A percentile compares a stretch with the other conserved stretches of the same genome.
Conservation (phyloP, 2,797 vertebrate genomes). For the Lindbergichthys nudifrons region DNA sequence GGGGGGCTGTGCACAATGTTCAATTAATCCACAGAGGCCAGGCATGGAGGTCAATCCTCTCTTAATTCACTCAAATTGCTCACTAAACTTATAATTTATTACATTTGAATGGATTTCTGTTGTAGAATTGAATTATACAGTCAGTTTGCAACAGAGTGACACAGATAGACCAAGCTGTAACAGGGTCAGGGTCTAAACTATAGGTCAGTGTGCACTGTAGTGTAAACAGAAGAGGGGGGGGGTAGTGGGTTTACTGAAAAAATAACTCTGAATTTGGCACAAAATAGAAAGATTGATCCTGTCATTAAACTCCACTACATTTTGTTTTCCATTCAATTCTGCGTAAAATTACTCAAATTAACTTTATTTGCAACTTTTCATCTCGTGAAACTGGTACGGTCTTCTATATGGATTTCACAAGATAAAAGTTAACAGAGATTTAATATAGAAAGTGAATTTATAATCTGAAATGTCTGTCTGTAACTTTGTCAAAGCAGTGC, state of each 20-base stretch:
- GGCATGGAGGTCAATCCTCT: background rate
- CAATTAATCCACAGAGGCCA: conserved; percentile 30
- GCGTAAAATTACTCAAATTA: background rate
- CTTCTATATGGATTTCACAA: background rate
- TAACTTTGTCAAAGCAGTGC: background rate
- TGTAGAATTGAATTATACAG: background rate
- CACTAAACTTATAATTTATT: background rate
- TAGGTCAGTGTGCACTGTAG: conserved; percentile 22
- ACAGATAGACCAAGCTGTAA: background rate
- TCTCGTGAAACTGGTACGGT: background rate
- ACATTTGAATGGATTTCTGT: background rate
- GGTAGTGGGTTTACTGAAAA: conserved; percentile 3
- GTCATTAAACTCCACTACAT: background rate
- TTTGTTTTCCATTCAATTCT: background rate
- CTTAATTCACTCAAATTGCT: background rate
- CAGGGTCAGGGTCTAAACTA: background rate
- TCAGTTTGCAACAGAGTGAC: background rate
- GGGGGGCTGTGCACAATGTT: background rate
- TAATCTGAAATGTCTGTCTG: too few species aligned
- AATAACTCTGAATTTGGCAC: conserved; percentile 3
- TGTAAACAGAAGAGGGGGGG: conserved; percentile 4
- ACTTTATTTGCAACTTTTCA: background rate
- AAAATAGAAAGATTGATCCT: background rate
- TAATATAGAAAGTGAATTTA: background rate
- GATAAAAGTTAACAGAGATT: background rate